Percentiles rank a stretch among this genome's conserved stretches.
Evolutionary conservation across 2,888 invertebrate genomes (phyloP).

Genomic region (Caenorhabditis sp.): DNA sequence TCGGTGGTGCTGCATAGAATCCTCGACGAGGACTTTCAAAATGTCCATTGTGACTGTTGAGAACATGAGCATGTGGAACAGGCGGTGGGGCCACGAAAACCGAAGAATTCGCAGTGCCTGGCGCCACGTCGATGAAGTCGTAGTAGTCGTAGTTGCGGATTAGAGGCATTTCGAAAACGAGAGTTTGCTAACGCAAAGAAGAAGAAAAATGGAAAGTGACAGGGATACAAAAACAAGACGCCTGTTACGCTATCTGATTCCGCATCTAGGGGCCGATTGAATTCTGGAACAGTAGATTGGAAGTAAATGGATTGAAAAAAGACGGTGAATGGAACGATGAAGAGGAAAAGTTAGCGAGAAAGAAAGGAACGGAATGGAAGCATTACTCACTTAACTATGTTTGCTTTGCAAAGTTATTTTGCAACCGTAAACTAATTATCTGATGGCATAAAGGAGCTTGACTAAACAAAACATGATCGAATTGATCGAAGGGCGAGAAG

Average conservation of each 20-base stretch:
- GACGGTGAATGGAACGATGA: neutral
- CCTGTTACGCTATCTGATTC: conserved; percentile 14
- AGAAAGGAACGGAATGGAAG: neutral
- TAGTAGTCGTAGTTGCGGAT: conserved; percentile 61
- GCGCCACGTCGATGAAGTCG: conserved; percentile 43
- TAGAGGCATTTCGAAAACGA: conserved; percentile 51
- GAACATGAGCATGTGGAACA: conserved; percentile 1
- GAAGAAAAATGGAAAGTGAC: neutral
- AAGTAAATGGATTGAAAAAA: neutral
- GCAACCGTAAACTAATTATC: neutral
- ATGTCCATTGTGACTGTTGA: neutral
- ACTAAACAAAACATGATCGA: conserved; percentile 37
- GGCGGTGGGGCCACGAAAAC: neutral
- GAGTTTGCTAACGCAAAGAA: neutral
- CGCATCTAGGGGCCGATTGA: conserved; percentile 14
- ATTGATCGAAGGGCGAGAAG: conserved; percentile 27
- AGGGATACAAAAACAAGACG: conserved; percentile 21
- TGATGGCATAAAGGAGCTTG: neutral
- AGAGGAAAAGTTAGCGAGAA: neutral
- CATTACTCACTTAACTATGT: neutral
- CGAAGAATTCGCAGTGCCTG: conserved; percentile 15
- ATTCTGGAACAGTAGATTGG: conserved; percentile 34
- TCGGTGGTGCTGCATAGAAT: conserved; percentile 29
- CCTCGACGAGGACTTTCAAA: conserved; percentile 31
- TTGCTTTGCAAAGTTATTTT: neutral